Base-by-base conservation (phyloP, 2,113 vertebrate genomes). In the Danionella cerebrum region DNA sequence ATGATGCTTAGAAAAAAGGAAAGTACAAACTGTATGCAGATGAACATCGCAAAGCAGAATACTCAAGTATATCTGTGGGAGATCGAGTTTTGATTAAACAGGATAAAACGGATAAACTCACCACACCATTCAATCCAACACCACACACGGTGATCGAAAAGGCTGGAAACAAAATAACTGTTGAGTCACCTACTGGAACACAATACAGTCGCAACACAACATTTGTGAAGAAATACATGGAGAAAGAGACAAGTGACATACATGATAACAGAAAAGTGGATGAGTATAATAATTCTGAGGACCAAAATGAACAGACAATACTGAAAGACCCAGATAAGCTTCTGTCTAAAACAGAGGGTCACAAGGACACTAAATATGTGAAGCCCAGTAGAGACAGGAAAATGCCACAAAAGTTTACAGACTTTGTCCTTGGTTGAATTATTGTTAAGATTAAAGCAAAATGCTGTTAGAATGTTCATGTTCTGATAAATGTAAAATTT, bases 81-180 rank as follows among this genome's bases (percentile, higher is more conserved):
- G 63, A 63, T 19, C 21, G 13, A 6, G 63, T 75, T 10, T 41
- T 74, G 3, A 1, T 66, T 1, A 14, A 29, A 29, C 67, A 70
- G 16, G 48, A 67, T 22, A 67, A 67, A 11, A 16, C 16, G 0
- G 48, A 42, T 25, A 75, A 67, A 21, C 63, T 75, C 24, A 38
- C 54, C n/a, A 66, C 70, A 33, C 10, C 31, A 5, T 66, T 72
- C 41, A 72, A 33, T 13, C 52, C 62, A 36, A 70, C 67, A 62
- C 48, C 67, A 27, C 48, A 70, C 29, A 66, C 25, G 6, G 44
- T 74, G 6, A 9, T 66, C 2, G 54, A 45, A 8, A 70, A 45
- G 27, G 33, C 45, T 45, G 54, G 62, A 31, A 74, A 69, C 31
- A 9, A 62, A 27, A 51, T 74, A 2, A 35, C 41, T 4, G 35